Evolutionary conservation across 2,888 invertebrate genomes (phyloP), one percentile per base, ranked within the genome.

Genomic region (Glaucopsyche alexis): DNA sequence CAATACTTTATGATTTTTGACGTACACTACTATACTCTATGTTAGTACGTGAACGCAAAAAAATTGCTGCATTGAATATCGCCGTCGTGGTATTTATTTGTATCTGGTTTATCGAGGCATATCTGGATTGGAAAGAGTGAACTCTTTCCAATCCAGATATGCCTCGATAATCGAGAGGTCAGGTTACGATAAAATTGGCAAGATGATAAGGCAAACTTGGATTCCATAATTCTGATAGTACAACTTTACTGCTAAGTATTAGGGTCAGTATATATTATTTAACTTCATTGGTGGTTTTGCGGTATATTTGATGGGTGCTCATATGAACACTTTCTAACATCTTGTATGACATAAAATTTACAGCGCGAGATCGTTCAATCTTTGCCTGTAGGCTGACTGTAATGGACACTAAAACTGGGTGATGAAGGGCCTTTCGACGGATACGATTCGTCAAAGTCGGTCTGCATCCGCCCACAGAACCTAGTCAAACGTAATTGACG

Each of bases 381-480:
- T 29, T 29, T 14, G 60, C 60, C 29, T 60, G 60, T 60, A 60
- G 29, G 29, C 60, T 38, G 38, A 60, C 60, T 60, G 60, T 38
- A 60, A 60, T 60, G 60, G 14, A 14, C 60, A 60, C 29, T 60
- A 60, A 60, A 60, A 60, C 13, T 60, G 60, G 29, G 7, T 7
- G 60, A 60, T 60, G 60, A 60, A 60, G 60, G 60, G 60, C 60
- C 38, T 60, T 13, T 60, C 6, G 13, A 60, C 60, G 38, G 60
- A 60, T 60, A 60, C 60, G 29, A 60, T 60, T 60, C 60, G 60
- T 60, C 60, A 60, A 60, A 60, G 60, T 60, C 60, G 60, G 29
- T 38, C 13, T 13, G 29, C 13, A 60, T 60, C 60, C 60, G 60
- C 60, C 60, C 29, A 29, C 60, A 29, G 60, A 60, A 60, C 60